Conservation (phyloP, 2,113 vertebrate genomes). For the Eulemur rufifrons region DNA sequence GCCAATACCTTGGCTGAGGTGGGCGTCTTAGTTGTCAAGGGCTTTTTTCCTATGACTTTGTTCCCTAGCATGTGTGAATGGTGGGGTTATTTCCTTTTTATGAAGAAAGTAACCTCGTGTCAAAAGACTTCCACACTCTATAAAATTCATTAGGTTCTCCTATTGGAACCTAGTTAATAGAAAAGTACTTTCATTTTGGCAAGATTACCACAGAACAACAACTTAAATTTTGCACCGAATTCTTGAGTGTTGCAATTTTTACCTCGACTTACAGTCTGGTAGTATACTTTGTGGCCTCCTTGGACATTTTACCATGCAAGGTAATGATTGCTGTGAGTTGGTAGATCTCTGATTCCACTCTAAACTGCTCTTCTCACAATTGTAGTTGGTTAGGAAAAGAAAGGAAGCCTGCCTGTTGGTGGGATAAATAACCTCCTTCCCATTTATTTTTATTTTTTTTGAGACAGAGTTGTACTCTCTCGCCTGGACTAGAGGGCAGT, state of each 20-base stretch:
- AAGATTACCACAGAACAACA: neutral
- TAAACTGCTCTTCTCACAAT: neutral
- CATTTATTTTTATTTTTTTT: conserved; percentile 41
- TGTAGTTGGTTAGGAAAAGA: conserved; percentile 32
- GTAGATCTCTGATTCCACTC: neutral
- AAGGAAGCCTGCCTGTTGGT: conserved; percentile 56
- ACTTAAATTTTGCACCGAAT: neutral
- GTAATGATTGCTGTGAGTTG: neutral
- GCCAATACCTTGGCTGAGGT: neutral
- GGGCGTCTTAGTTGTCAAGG: neutral
- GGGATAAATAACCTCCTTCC: conserved; percentile 54
- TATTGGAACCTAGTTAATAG: conserved; percentile 37
- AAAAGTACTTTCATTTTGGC: neutral
- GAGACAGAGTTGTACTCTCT: too few relatives aligned
- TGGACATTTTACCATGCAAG: neutral
- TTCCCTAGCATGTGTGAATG: neutral
- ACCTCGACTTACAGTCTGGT: neutral
- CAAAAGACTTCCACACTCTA: neutral
- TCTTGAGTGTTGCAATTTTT: conserved; percentile 16
- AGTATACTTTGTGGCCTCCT: neutral
- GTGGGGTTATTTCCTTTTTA: neutral
- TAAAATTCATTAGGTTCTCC: conserved; percentile 29
- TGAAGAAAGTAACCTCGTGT: neutral
- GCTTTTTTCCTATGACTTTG: neutral
- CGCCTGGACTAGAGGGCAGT: too few relatives aligned